phyloP scores from a whole-genome alignment of 1,140 invertebrate species.

The Gryllus bimaculatus region DNA sequence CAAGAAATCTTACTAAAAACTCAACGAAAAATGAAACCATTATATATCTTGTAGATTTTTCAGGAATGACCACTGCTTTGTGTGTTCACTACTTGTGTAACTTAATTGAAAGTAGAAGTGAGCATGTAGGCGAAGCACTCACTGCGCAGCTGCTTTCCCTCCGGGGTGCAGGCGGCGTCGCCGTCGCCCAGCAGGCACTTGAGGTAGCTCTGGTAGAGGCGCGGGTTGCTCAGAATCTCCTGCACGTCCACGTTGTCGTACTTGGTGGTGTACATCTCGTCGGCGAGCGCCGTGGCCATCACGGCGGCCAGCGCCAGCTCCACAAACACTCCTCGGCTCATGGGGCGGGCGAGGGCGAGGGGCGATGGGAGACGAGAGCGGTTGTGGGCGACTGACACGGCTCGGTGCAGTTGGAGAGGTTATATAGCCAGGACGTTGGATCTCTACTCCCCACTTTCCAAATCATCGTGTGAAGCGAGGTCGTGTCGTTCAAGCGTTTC shows the following conservation, averaged over 20 bases:
- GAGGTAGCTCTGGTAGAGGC: slow-evolving; percentile 41
- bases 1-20: not conserved
- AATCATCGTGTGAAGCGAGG: too few species aligned
- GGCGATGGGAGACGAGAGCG: not conserved
- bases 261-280: slow-evolving; percentile 40
- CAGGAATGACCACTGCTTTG: not conserved
- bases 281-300: slow-evolving; percentile 23
- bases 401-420: too few species aligned
- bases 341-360: not conserved
- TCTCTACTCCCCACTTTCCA: too few species aligned
- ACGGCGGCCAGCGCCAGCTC: slow-evolving; percentile 19
- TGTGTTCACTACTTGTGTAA: not conserved
- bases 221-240: slow-evolving; percentile 39
- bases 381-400: too few species aligned
- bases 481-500: too few species aligned
- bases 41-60: not conserved
- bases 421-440: too few species aligned
- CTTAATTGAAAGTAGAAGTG: not conserved
- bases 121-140: slow-evolving; percentile 23
- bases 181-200: slow-evolving; percentile 43
- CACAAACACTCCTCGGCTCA: not conserved
- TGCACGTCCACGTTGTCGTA: slow-evolving; percentile 46
- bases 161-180: slow-evolving; percentile 40
- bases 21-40: not conserved
- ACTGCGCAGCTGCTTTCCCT: slow-evolving; percentile 43